Percentiles rank a stretch among this genome's conserved stretches.
phyloP scores from a whole-genome alignment of 2,113 vertebrate species.

The Ibidorhyncha struthersii region DNA sequence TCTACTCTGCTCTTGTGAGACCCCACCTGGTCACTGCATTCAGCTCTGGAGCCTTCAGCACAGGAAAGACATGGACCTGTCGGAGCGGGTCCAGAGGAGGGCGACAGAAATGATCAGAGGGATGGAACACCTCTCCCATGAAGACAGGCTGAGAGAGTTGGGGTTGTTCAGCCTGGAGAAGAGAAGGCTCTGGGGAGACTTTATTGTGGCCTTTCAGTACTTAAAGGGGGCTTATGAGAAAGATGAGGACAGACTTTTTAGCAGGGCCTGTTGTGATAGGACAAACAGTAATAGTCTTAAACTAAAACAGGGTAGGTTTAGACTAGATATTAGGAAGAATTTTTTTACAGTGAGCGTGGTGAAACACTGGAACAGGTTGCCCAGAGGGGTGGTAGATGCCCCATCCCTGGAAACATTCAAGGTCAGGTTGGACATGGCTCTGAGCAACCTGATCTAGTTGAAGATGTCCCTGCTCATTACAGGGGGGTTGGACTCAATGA shows the following conservation, averaged over 20 bases:
- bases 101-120: background rate
- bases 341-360: background rate
- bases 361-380: background rate
- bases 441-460: background rate
- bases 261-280: background rate
- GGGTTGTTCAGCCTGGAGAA: background rate
- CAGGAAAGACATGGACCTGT: background rate
- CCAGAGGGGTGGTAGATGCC: background rate
- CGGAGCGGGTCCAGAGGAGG: background rate
- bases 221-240: background rate
- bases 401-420: background rate
- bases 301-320: background rate
- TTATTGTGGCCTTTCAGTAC: background rate
- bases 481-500: background rate
- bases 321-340: background rate
- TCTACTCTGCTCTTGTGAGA: background rate
- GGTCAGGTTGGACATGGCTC: background rate
- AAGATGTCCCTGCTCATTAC: background rate
- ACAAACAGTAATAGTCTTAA: background rate
- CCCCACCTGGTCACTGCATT: background rate
- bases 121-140: background rate
- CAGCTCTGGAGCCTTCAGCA: background rate
- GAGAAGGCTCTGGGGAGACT: background rate
- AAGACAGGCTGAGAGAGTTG: background rate
- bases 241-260: background rate